phyloP scores from a whole-genome alignment of 2,797 vertebrate genomes.

The Caiman crocodilus region DNA sequence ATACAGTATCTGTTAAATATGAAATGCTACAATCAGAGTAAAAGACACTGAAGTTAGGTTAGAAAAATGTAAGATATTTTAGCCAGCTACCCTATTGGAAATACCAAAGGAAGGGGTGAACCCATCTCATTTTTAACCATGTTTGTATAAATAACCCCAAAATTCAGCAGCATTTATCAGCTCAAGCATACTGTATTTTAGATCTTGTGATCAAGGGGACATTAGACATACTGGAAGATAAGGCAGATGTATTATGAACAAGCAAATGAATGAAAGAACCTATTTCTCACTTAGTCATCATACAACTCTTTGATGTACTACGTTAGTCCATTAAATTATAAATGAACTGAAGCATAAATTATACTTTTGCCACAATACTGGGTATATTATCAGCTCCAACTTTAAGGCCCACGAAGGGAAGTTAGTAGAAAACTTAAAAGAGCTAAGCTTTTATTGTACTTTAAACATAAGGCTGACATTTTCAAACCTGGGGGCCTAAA shows the following conservation, averaged over 20 bases:
- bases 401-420: not conserved
- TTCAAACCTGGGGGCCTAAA: not conserved
- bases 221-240: not conserved
- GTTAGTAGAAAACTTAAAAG: not conserved
- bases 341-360: not conserved
- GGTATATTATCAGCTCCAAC: not conserved
- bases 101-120: not conserved
- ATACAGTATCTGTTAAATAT: too few species aligned
- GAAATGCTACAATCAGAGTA: not conserved
- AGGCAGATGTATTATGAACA: not conserved
- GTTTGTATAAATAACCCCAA: not conserved
- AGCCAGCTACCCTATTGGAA: not conserved
- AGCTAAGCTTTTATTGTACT: not conserved
- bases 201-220: not conserved
- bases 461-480: not conserved
- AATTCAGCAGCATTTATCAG: not conserved
- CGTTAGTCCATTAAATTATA: not conserved
- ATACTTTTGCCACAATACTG: not conserved
- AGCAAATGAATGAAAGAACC: not conserved
- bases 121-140: not conserved
- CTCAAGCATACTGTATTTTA: not conserved
- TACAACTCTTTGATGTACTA: not conserved
- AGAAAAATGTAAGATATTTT: not conserved
- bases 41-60: not conserved
- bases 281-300: not conserved